phyloP scores from a whole-genome alignment of 35 echinoderm and acorn worm genomes.

The Strongylocentrotus purpuratus region DNA sequence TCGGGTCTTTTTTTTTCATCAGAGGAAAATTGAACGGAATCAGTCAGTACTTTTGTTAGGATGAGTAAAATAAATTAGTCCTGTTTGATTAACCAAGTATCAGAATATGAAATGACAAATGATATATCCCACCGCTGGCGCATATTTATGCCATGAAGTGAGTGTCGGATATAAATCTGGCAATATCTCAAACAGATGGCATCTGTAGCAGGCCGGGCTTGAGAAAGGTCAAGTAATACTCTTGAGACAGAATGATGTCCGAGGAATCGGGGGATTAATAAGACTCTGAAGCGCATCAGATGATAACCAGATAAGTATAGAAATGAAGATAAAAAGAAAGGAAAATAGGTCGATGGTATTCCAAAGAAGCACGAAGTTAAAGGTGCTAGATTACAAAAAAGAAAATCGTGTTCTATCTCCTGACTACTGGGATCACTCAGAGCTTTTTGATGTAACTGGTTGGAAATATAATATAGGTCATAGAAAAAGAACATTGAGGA shows the following conservation, averaged over 20 bases:
- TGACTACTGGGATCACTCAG: too few relatives aligned
- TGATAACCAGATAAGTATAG: neutral
- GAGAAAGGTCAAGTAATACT: conserved; percentile 11
- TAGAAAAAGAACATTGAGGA: too few relatives aligned
- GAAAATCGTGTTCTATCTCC: too few relatives aligned
- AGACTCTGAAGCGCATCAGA: neutral
- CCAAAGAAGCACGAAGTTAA: too few relatives aligned
- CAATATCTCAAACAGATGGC: conserved; percentile 10
- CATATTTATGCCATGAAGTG: neutral
- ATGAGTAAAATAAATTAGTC: neutral
- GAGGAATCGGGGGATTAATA: neutral
- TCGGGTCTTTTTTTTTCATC: neutral
- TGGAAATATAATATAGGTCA: too few relatives aligned
- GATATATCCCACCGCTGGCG: neutral
- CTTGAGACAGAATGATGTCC: neutral
- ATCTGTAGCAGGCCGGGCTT: neutral
- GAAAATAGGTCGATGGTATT: too few relatives aligned
- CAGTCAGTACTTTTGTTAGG: neutral
- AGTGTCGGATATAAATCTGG: neutral
- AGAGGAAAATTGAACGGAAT: neutral
- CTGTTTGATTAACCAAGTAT: neutral
- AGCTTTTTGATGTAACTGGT: too few relatives aligned
- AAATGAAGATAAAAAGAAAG: neutral
- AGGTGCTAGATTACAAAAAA: too few relatives aligned
- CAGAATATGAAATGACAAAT: neutral